phyloP scores from a whole-genome alignment of 2,113 vertebrate genomes.

The Vulpes ferrilata region DNA sequence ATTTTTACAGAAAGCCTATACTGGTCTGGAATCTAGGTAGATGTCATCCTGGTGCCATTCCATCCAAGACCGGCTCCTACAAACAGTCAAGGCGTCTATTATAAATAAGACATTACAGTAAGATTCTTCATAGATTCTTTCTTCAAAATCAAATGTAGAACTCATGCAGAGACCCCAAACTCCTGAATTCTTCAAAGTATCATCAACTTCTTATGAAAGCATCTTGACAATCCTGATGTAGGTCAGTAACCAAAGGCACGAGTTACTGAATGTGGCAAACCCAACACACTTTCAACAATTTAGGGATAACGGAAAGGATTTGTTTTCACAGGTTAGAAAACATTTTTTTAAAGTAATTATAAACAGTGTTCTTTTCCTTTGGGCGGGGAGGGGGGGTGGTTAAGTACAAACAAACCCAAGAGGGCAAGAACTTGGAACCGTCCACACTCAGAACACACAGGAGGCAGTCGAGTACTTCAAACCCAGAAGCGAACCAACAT shows the following conservation, averaged over 20 bases:
- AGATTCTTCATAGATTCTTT: background rate
- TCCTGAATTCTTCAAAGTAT: background rate
- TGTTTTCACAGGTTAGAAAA: background rate
- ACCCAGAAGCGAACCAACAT: background rate
- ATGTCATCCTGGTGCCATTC: background rate
- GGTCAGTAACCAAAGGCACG: background rate
- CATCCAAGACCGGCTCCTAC: too few relatives aligned
- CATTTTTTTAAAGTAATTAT: background rate
- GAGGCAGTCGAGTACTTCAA: background rate
- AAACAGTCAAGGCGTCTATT: background rate
- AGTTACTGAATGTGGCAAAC: background rate
- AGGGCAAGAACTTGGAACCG: background rate
- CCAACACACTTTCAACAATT: background rate
- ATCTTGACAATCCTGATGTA: accelerated
- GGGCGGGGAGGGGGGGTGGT: too few relatives aligned
- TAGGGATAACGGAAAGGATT: background rate
- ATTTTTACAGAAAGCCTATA: too few relatives aligned
- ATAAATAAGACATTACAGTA: background rate
- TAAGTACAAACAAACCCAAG: background rate
- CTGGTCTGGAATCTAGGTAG: too few relatives aligned
- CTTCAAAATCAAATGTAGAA: background rate
- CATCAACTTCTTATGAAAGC: background rate
- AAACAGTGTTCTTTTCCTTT: too few relatives aligned
- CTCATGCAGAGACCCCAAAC: background rate
- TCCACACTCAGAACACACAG: background rate